Conservation (phyloP, 2,888 invertebrate species). For the Synanthedon tipuliformis region DNA sequence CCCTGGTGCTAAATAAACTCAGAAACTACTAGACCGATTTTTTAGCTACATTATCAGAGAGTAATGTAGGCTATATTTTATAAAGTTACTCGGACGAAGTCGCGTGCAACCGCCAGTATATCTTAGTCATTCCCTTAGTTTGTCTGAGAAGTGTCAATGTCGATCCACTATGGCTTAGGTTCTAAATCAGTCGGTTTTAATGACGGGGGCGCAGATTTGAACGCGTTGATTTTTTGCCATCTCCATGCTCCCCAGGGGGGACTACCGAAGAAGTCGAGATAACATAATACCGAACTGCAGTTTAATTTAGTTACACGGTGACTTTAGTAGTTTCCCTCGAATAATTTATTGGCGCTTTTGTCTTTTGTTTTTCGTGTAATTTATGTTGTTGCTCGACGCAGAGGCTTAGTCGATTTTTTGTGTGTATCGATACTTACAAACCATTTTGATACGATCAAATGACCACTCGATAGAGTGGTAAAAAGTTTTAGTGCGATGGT, state of each 20-base stretch:
- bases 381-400: background rate
- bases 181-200: background rate
- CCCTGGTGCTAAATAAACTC: too few relatives aligned
- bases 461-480: too few relatives aligned
- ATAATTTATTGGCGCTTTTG: slow-evolving; percentile 15
- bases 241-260: slow-evolving; percentile 22
- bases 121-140: too few relatives aligned
- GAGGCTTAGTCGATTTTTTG: background rate
- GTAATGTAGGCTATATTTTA: too few relatives aligned
- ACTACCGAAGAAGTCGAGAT: slow-evolving; percentile 20
- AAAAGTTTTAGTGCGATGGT: too few relatives aligned
- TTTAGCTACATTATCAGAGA: too few relatives aligned
- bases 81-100: too few relatives aligned
- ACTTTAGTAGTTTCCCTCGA: slow-evolving; percentile 12
- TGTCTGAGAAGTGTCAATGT: too few relatives aligned
- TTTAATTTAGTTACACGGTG: slow-evolving; percentile 28
- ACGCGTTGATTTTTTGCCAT: background rate
- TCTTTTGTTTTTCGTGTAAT: background rate
- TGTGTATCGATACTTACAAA: too few relatives aligned
- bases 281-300: slow-evolving; percentile 7
- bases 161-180: too few relatives aligned
- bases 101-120: too few relatives aligned
- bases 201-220: background rate
- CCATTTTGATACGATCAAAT: background rate
- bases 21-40: too few relatives aligned